Conservation (phyloP, 2,888 invertebrate species). For the Protula sp. region DNA sequence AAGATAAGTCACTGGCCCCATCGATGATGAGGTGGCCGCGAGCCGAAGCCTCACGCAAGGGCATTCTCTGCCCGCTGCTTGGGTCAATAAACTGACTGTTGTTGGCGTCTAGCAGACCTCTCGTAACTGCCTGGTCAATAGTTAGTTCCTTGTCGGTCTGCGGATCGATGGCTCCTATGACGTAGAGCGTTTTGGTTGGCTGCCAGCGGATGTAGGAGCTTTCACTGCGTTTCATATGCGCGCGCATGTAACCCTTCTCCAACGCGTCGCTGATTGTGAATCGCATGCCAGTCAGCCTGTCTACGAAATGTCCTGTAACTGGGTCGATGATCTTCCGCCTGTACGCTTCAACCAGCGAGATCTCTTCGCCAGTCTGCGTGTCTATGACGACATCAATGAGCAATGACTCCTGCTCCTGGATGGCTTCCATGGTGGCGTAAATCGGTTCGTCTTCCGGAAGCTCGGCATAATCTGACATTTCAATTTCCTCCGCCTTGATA, state of each 20-base stretch:
- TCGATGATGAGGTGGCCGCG: conserved; percentile 25
- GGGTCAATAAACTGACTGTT: conserved; percentile 54
- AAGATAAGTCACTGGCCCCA: background rate
- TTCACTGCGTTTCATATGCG: conserved; percentile 6
- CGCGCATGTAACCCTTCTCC: conserved; percentile 71
- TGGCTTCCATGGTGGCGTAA: conserved; percentile 26
- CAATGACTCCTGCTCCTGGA: conserved; percentile 10
- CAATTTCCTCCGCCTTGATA: conserved; percentile 22
- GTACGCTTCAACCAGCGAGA: conserved; percentile 91
- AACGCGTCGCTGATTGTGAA: conserved; percentile 80
- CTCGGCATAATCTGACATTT: conserved; percentile 25
- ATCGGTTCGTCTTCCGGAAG: conserved; percentile 33
- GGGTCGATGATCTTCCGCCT: conserved; percentile 81
- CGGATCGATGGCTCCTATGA: conserved; percentile 76
- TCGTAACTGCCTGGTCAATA: conserved; percentile 47
- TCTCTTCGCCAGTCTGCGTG: conserved; percentile 63
- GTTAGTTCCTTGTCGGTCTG: conserved; percentile 67
- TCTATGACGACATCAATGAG: conserved; percentile 59
- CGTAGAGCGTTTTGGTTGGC: conserved; percentile 71
- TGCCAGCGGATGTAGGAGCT: conserved; percentile 25
- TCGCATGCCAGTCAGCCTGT: conserved; percentile 60
- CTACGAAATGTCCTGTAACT: conserved; percentile 63
- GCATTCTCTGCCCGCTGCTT: conserved; percentile 55
- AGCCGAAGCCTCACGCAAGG: conserved; percentile 71
- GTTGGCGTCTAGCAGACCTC: conserved; percentile 51